Percentiles rank a stretch among this genome's conserved stretches.
These are phyloP conservation scores for Eurystomus gularis DNA, from an alignment of 2,113 vertebrate genomes.

Conservation along the genomic window DNA sequence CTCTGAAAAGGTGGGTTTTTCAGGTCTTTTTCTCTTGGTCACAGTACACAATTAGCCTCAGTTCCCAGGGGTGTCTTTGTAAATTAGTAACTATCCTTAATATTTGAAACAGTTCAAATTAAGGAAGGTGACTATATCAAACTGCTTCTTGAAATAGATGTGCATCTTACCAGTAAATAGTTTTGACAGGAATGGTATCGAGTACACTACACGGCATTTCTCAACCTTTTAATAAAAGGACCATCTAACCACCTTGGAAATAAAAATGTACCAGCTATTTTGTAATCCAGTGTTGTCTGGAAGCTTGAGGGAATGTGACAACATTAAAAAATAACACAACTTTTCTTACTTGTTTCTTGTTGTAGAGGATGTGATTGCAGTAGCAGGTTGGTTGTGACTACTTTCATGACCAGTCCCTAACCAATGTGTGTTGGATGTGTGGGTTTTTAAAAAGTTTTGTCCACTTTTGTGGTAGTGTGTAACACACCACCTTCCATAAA, in stretches of 20 bases:
- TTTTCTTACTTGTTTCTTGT: not conserved
- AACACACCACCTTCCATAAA: not conserved
- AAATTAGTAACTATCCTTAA: not conserved
- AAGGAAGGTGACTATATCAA: not conserved
- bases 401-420: not conserved
- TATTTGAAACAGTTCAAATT: not conserved
- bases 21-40: not conserved
- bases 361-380: not conserved
- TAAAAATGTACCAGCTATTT: not conserved
- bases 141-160: not conserved
- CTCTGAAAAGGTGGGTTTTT: not conserved
- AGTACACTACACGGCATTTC: not conserved
- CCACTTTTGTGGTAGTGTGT: not conserved
- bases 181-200: not conserved
- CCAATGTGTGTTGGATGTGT: rapidly evolving
- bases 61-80: not conserved
- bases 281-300: not conserved
- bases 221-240: not conserved
- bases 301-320: not conserved
- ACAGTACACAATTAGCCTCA: not conserved
- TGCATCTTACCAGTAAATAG: not conserved
- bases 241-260: not conserved
- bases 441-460: not conserved
- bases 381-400: not conserved
- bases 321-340: not conserved